A percentile compares a stretch with the other conserved stretches of the same genome.
Conservation (phyloP, 2,888 invertebrate genomes). For the Napeogenes inachia region DNA sequence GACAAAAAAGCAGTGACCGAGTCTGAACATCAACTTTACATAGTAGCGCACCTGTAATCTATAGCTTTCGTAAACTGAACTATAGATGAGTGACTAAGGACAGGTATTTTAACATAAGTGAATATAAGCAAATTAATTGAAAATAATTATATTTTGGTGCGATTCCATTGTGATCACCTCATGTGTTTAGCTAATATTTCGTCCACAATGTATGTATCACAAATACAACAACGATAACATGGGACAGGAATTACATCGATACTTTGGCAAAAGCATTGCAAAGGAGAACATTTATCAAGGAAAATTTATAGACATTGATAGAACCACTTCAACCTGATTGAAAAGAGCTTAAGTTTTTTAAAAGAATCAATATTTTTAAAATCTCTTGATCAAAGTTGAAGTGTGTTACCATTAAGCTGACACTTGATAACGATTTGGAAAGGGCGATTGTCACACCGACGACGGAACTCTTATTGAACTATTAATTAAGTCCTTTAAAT, state of each 20-base stretch:
- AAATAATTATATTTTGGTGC: conserved; percentile 39
- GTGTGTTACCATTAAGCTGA: conserved; percentile 51
- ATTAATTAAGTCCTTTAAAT: conserved; percentile 1
- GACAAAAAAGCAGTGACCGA: conserved; percentile 51
- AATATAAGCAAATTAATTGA: conserved; percentile 47
- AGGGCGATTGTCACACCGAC: conserved; percentile 71
- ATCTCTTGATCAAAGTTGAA: conserved; percentile 42
- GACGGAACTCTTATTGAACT: conserved; percentile 35
- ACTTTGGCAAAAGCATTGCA: conserved; percentile 62
- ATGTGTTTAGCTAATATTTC: conserved; percentile 53
- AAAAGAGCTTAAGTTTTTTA: conserved; percentile 7
- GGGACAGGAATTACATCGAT: conserved; percentile 43
- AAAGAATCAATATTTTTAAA: conserved; percentile 6
- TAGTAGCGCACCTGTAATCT: conserved; percentile 44
- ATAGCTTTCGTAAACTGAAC: conserved; percentile 30
- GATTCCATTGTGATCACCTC: conserved; percentile 52
- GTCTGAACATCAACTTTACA: conserved; percentile 65
- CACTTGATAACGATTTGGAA: conserved; percentile 60
- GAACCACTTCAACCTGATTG: conserved; percentile 34
- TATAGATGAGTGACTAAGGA: conserved; percentile 23
- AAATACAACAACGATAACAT: conserved; percentile 61
- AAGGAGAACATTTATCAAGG: conserved; percentile 50
- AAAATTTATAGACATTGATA: conserved; percentile 29
- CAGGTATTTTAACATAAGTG: conserved; percentile 30
- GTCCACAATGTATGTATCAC: conserved; percentile 42